Evolutionary conservation across 1,140 invertebrate species (phyloP).

Genomic region (Penaeus japonicus): DNA sequence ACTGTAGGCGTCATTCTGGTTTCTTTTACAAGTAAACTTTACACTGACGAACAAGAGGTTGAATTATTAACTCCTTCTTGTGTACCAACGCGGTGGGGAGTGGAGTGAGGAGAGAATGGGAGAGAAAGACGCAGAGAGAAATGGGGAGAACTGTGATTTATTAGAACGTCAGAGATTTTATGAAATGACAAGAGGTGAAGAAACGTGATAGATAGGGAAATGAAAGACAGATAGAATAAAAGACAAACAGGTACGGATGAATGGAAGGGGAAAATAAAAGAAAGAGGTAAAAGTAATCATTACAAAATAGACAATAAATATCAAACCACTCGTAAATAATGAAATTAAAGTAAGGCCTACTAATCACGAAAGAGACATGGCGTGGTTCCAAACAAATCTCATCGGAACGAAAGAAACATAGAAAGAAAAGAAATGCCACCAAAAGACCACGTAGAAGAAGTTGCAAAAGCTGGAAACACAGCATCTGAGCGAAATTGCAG

Average conservation of each 20-base stretch:
- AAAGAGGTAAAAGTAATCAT: background rate
- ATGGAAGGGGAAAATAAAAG: background rate
- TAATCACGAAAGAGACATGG: too few species aligned
- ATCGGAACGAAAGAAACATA: too few species aligned
- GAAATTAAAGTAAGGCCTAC: too few species aligned
- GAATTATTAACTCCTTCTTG: constrained; percentile 48
- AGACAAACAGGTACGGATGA: background rate
- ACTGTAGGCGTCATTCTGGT: constrained; percentile 33
- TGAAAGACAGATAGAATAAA: too few species aligned
- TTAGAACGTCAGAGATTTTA: background rate
- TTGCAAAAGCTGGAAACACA: too few species aligned
- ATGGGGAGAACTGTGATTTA: background rate
- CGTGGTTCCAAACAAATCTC: too few species aligned
- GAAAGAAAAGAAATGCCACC: too few species aligned
- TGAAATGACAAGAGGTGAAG: background rate
- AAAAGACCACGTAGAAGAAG: too few species aligned
- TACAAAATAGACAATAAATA: too few species aligned
- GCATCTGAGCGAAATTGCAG: too few species aligned
- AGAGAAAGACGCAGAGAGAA: background rate
- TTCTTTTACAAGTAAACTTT: constrained; percentile 50
- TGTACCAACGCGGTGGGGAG: constrained; percentile 2
- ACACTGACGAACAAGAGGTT: constrained; percentile 40
- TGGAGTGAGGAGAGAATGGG: background rate
- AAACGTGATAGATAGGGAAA: background rate
- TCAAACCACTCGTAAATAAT: too few species aligned